These are phyloP conservation scores for Eurytoma californica DNA, from an alignment of 2,888 invertebrate species.

Conservation along the genomic window DNA sequence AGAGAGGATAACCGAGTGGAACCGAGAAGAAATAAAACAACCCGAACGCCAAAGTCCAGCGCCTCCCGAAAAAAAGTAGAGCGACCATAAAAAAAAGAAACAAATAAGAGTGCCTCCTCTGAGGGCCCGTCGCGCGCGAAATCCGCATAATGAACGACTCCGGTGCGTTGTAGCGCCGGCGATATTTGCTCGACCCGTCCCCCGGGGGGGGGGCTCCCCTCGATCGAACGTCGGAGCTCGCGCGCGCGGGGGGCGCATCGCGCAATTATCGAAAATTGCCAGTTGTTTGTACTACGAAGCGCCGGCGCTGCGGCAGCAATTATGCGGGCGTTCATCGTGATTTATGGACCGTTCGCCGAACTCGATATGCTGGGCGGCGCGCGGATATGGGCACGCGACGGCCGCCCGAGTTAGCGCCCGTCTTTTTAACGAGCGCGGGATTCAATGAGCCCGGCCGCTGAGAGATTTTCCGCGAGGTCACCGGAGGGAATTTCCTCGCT, in stretches of 20 bases:
- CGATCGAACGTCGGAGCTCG: neutral
- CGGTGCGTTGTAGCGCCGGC: constrained; percentile 13
- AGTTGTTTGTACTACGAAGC: constrained; percentile 49
- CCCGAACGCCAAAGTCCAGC: too few relatives aligned
- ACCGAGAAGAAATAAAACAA: neutral
- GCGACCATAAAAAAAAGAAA: neutral
- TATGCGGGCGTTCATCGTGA: constrained; percentile 52
- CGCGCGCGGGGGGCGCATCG: constrained; percentile 9
- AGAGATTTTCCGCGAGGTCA: too few relatives aligned
- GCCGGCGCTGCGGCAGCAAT: constrained; percentile 42
- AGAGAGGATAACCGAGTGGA: neutral
- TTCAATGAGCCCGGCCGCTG: too few relatives aligned
- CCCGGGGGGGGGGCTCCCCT: neutral
- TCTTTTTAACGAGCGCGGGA: too few relatives aligned
- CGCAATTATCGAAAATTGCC: constrained; percentile 57
- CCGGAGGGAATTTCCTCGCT: too few relatives aligned
- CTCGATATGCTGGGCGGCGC: constrained; percentile 10
- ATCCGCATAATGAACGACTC: constrained; percentile 41
- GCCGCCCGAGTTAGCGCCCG: too few relatives aligned
- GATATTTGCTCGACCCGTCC: neutral
- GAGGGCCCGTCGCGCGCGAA: constrained; percentile 10
- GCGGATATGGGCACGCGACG: neutral
- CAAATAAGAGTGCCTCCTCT: neutral
- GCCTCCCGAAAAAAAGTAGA: neutral
- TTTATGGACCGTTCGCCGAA: constrained; percentile 46